Conservation (phyloP, 2,113 vertebrate species). For the Clarias macrocephalus region DNA sequence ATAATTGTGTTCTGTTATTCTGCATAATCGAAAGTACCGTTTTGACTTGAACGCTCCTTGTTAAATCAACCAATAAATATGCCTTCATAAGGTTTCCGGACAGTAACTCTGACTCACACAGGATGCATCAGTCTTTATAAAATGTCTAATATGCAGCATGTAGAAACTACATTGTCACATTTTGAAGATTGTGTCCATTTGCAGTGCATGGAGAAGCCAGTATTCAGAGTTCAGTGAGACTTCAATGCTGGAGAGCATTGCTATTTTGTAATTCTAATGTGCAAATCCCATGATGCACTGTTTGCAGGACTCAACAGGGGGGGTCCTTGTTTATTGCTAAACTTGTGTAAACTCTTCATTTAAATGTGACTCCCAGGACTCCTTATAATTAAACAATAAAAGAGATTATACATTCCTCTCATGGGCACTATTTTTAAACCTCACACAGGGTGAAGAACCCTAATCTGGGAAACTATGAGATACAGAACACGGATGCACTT, state of each 20-base stretch:
- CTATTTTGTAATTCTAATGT: background rate
- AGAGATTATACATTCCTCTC: background rate
- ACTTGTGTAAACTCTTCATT: background rate
- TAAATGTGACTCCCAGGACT: background rate
- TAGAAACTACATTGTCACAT: background rate
- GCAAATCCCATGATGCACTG: background rate
- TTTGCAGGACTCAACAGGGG: background rate
- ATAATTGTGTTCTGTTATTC: too few relatives aligned
- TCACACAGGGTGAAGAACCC: background rate
- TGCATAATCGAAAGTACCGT: too few relatives aligned
- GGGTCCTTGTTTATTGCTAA: background rate
- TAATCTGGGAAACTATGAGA: background rate
- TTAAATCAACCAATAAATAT: background rate
- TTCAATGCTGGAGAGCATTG: background rate
- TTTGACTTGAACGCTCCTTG: too few relatives aligned
- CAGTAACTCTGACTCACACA: background rate
- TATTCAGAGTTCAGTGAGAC: background rate
- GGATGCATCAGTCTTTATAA: background rate
- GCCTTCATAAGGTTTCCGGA: background rate
- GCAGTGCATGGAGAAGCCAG: background rate
- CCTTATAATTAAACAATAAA: background rate
- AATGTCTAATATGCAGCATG: background rate
- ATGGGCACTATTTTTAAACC: background rate
- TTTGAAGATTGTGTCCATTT: background rate
- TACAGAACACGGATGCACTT: background rate